These are phyloP conservation scores for Hylomyscus alleni DNA, from an alignment of 2,797 vertebrate species.

Conservation along the genomic window DNA sequence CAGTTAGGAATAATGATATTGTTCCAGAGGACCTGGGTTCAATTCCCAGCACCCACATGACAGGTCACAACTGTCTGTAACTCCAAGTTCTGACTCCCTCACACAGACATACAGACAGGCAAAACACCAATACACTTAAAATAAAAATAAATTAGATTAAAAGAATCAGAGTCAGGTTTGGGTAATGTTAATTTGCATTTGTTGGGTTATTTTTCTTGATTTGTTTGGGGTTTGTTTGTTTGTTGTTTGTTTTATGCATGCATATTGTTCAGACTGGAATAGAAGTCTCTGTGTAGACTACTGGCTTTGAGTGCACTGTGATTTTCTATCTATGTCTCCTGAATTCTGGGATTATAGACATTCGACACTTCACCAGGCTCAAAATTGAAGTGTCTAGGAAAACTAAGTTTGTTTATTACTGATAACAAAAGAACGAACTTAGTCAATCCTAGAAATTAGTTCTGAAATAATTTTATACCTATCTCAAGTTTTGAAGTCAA, in stretches of 20 bases:
- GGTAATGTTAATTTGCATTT: background rate
- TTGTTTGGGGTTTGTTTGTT: background rate
- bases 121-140: background rate
- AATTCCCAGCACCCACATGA: background rate
- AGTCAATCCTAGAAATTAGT: background rate
- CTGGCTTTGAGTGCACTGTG: background rate
- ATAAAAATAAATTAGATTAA: background rate
- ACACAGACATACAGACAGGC: background rate
- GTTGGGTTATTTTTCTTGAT: background rate
- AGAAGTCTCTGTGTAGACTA: background rate
- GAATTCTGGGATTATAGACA: background rate
- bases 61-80: background rate
- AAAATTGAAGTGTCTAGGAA: background rate
- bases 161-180: background rate
- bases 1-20: background rate
- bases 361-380: background rate
- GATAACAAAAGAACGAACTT: background rate
- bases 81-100: background rate
- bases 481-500: background rate
- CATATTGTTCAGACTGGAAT: no score
- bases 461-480: background rate
- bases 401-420: constrained; percentile 1
- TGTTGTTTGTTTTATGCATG: background rate
- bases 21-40: background rate
- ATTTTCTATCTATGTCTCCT: background rate